phyloP scores from a whole-genome alignment of 1,140 invertebrate genomes.

The Hormaphis cornu region DNA sequence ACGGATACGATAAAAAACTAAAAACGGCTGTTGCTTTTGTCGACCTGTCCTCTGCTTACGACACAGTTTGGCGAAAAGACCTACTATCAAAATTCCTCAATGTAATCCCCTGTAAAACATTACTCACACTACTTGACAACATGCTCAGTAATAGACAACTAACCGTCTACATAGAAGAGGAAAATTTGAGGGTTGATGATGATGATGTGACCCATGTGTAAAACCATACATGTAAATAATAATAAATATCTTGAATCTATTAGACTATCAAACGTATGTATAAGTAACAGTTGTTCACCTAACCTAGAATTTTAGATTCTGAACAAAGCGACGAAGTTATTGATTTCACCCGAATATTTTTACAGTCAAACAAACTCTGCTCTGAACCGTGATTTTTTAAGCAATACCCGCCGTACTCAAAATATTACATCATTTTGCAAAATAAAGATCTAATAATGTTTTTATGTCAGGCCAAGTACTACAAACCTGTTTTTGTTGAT shows the following conservation, averaged over 20 bases:
- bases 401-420: constrained; percentile 70
- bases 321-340: too few species aligned
- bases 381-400: constrained; percentile 69
- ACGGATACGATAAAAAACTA: constrained; percentile 27
- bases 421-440: constrained; percentile 66
- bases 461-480: constrained; percentile 59
- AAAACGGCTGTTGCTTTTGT: background rate
- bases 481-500: constrained; percentile 42
- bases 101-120: background rate
- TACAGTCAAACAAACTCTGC: constrained; percentile 38
- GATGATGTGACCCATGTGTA: too few species aligned
- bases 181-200: too few species aligned
- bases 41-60: too few species aligned
- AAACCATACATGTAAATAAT: too few species aligned
- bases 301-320: too few species aligned
- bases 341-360: too few species aligned
- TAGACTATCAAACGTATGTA: too few species aligned
- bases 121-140: constrained; percentile 1
- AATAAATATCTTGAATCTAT: too few species aligned
- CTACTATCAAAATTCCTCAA: constrained; percentile 15
- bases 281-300: too few species aligned
- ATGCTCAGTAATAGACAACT: too few species aligned
- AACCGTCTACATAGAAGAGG: background rate
- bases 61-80: too few species aligned
- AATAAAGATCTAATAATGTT: constrained; percentile 81